These are phyloP conservation scores for Perizoma affinitatum DNA, from an alignment of 2,888 invertebrate genomes.

Conservation along the genomic window DNA sequence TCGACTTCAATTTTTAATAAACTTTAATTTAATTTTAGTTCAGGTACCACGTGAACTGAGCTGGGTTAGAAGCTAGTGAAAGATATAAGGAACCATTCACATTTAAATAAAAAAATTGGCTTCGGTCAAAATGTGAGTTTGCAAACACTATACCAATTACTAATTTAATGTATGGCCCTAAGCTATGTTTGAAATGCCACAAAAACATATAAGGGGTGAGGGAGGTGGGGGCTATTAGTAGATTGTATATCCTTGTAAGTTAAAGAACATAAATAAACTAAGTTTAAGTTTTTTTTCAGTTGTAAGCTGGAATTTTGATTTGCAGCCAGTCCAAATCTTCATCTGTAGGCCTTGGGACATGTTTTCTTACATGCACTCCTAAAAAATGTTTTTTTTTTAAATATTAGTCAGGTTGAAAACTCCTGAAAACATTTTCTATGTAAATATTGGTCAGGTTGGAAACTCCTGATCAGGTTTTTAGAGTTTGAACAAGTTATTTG, in stretches of 20 bases:
- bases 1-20: too few relatives aligned
- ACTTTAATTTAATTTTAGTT: too few relatives aligned
- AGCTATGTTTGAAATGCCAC: not conserved
- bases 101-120: not conserved
- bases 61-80: not conserved
- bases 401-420: too few relatives aligned
- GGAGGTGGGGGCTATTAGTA: too few relatives aligned
- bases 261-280: not conserved
- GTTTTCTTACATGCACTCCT: conserved; percentile 53
- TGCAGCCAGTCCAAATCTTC: conserved; percentile 63
- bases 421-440: too few relatives aligned
- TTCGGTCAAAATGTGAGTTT: not conserved
- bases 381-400: conserved; percentile 37
- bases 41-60: too few relatives aligned
- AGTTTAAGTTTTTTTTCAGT: not conserved
- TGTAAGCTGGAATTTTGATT: conserved; percentile 59
- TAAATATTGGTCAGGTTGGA: too few relatives aligned
- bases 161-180: not conserved
- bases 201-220: too few relatives aligned
- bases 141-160: too few relatives aligned
- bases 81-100: not conserved
- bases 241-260: not conserved
- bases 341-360: conserved; percentile 43
- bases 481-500: too few relatives aligned
- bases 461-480: too few relatives aligned